These are phyloP conservation scores for Sterrhoptilus dennistouni DNA, from an alignment of 2,113 vertebrate species.

Conservation along the genomic window DNA sequence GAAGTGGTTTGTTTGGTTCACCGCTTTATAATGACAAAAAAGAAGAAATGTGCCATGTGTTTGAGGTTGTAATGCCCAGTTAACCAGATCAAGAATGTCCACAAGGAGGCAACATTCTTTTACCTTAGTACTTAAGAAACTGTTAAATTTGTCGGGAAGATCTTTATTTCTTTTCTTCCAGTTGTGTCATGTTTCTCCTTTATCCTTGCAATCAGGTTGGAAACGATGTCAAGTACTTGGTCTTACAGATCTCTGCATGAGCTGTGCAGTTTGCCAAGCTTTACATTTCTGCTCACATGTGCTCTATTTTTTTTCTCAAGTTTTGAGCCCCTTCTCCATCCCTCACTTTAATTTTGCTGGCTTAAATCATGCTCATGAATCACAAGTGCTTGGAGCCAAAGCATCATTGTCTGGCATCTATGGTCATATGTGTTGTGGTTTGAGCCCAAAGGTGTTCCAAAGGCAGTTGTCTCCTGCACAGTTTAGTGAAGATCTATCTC, in stretches of 20 bases:
- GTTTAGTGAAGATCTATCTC: not conserved
- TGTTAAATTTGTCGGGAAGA: not conserved
- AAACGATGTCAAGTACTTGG: not conserved
- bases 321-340: not conserved
- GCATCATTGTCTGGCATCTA: not conserved
- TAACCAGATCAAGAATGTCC: not conserved
- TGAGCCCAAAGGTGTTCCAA: not conserved
- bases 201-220: not conserved
- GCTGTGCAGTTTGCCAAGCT: not conserved
- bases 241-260: not conserved
- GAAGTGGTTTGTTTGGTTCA: not conserved
- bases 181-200: not conserved
- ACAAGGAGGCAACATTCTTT: conserved; percentile 36
- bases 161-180: not conserved
- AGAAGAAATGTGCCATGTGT: not conserved
- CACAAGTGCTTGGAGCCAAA: not conserved
- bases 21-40: not conserved
- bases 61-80: not conserved
- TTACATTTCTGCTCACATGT: not conserved
- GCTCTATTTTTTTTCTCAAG: not conserved
- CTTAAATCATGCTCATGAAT: not conserved
- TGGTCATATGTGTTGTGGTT: not conserved
- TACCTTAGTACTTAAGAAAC: not conserved
- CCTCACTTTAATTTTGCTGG: not conserved
- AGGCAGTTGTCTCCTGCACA: not conserved